These are phyloP conservation scores for Ridgeia piscesae DNA, from an alignment of 1,140 invertebrate species.

Conservation along the genomic window DNA sequence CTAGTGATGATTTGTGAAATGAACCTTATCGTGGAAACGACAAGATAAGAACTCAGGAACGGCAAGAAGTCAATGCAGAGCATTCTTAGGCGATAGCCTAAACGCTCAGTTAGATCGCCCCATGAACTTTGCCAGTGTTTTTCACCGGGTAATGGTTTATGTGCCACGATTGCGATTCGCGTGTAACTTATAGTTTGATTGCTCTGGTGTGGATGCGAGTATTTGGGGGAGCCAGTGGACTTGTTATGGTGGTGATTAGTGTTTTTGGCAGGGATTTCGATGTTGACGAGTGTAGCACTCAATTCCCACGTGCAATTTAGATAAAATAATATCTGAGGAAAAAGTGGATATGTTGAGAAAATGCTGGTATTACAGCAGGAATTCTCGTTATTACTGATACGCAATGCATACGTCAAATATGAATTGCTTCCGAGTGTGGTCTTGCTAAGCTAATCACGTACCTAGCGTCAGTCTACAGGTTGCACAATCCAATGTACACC, in stretches of 20 bases:
- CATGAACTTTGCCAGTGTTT: not conserved
- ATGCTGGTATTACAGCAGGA: not conserved
- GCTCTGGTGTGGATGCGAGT: not conserved
- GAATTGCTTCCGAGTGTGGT: not conserved
- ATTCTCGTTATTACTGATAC: not conserved
- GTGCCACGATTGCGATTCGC: not conserved
- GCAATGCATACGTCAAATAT: not conserved
- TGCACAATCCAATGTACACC: not conserved
- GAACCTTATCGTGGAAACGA: not conserved
- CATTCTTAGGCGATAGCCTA: not conserved
- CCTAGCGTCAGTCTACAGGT: not conserved
- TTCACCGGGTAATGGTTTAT: not conserved
- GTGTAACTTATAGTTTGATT: constrained; percentile 2
- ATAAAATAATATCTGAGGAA: not conserved
- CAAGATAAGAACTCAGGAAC: not conserved
- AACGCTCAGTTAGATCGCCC: not conserved
- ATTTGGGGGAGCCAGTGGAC: not conserved
- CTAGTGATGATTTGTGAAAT: not conserved
- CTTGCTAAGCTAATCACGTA: not conserved
- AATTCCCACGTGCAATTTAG: not conserved
- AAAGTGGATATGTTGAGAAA: not conserved
- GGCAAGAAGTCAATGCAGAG: not conserved
- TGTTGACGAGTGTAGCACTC: not conserved
- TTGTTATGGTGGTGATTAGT: not conserved
- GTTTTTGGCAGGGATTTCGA: too few species aligned